These are phyloP conservation scores for Tachyglossus aculeatus DNA, from an alignment of 2,797 vertebrate species.

Conservation along the genomic window DNA sequence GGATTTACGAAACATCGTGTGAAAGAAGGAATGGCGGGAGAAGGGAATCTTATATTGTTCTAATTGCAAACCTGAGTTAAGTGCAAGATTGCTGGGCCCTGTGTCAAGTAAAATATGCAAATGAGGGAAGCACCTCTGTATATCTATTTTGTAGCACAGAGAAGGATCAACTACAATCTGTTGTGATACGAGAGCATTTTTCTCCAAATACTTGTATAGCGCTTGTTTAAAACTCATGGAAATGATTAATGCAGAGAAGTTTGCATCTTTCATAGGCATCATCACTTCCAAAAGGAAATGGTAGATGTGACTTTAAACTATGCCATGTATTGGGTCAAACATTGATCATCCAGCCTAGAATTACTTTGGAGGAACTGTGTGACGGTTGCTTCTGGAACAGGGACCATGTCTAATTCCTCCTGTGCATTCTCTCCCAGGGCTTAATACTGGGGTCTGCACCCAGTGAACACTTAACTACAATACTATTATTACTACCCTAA, in stretches of 20 bases:
- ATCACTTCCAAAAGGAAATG: not conserved
- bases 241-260: conserved; percentile 34
- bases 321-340: no score
- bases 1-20: conserved; percentile 22
- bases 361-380: no score
- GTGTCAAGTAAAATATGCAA: conserved; percentile 44
- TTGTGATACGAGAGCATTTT: conserved; percentile 61
- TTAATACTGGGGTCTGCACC: no score
- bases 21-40: not conserved
- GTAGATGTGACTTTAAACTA: no score
- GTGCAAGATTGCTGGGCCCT: not conserved
- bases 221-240: conserved; percentile 36
- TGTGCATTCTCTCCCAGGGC: no score
- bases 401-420: no score
- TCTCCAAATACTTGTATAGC: conserved; percentile 43
- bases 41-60: conserved; percentile 1
- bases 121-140: conserved; percentile 22
- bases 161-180: conserved; percentile 63
- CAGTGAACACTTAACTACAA: no score
- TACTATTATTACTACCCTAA: no score
- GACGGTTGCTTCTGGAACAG: no score
- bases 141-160: conserved; percentile 51
- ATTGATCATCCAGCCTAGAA: no score
- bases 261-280: not conserved
- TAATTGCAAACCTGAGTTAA: conserved; percentile 27